Conservation (phyloP, 2,113 vertebrate species). For the Chelonoidis abingdonii region DNA sequence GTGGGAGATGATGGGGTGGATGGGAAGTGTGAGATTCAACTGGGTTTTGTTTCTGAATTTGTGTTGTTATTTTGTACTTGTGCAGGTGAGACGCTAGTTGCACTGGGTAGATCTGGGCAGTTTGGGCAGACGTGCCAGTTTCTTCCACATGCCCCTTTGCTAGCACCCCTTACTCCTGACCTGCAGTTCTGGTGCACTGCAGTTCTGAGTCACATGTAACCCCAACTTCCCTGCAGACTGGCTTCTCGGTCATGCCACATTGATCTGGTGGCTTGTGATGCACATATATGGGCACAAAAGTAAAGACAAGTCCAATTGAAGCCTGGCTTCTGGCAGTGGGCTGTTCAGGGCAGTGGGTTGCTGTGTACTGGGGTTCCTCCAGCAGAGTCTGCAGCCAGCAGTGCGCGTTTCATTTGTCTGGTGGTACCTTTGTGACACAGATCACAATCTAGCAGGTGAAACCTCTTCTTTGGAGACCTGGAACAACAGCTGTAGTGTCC, state of each 20-base stretch:
- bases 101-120: not conserved
- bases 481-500: not conserved
- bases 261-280: not conserved
- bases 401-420: not conserved
- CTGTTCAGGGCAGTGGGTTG: not conserved
- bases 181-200: not conserved
- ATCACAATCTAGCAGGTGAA: not conserved
- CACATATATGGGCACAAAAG: not conserved
- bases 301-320: not conserved
- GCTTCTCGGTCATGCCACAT: not conserved
- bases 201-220: not conserved
- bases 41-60: not conserved
- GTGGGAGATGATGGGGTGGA: not conserved
- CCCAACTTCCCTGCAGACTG: not conserved
- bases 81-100: fast-evolving
- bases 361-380: not conserved
- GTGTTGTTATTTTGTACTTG: not conserved
- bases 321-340: not conserved
- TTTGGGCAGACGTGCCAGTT: not conserved
- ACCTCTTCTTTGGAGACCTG: not conserved
- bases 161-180: not conserved
- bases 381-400: not conserved
- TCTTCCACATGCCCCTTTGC: not conserved
- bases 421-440: not conserved
- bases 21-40: not conserved